Evolutionary conservation across 1,140 invertebrate species (phyloP).

Genomic region (Fopius arisanus): DNA sequence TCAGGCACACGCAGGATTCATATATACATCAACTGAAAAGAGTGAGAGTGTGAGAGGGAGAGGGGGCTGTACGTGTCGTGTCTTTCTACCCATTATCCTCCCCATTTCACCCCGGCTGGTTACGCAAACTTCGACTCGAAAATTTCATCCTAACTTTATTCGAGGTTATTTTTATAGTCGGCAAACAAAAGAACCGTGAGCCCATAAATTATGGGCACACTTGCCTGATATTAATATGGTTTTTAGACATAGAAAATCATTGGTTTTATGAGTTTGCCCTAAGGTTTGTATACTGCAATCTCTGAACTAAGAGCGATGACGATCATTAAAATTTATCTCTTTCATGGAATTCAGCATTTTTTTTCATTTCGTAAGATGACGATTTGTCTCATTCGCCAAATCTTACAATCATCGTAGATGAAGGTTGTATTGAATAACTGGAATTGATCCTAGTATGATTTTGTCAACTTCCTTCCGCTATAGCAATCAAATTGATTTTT

Average conservation of each 20-base stretch:
- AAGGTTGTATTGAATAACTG: too few relatives aligned
- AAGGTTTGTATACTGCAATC: too few relatives aligned
- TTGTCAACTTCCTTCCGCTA: too few relatives aligned
- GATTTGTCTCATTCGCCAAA: too few relatives aligned
- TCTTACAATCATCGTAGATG: too few relatives aligned
- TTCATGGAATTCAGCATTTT: too few relatives aligned
- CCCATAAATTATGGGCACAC: background rate
- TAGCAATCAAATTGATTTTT: too few relatives aligned
- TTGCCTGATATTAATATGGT: background rate
- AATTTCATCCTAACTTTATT: slow-evolving; percentile 40
- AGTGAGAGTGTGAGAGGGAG: background rate
- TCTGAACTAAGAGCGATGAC: too few relatives aligned
- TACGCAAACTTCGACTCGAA: slow-evolving; percentile 57
- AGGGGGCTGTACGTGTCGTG: background rate
- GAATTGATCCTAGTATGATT: too few relatives aligned
- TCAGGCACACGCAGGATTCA: slow-evolving; percentile 16
- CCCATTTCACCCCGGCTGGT: slow-evolving; percentile 47
- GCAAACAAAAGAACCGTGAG: slow-evolving; percentile 13
- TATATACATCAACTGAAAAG: background rate
- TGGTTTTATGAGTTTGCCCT: too few relatives aligned
- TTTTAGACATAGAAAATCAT: background rate
- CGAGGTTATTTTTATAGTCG: slow-evolving; percentile 23
- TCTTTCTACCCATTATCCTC: slow-evolving; percentile 16
- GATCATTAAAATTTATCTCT: too few relatives aligned
- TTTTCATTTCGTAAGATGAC: too few relatives aligned